Percentiles rank a stretch among this genome's conserved stretches.
Evolutionary conservation across 2,113 vertebrate genomes (phyloP).

Genomic region (Equus quagga): DNA sequence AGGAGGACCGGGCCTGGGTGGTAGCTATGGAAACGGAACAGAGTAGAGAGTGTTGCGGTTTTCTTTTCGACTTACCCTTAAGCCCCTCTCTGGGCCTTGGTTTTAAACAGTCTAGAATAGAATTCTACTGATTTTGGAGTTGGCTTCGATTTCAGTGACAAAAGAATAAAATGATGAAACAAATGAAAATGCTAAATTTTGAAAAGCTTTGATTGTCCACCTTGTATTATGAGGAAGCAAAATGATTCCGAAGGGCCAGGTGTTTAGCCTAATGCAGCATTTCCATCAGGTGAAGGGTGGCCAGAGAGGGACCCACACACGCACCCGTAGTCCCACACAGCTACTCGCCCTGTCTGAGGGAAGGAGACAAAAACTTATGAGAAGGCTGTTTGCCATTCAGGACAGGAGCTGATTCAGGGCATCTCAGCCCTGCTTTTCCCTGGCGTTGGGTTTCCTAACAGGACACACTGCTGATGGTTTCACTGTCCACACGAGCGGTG

Average conservation of each 20-base stretch:
- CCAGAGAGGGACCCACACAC: accelerated
- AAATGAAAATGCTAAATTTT: not conserved
- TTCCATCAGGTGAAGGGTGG: not conserved
- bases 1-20: not conserved
- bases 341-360: accelerated
- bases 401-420: accelerated
- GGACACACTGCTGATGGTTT: not conserved
- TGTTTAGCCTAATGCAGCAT: not conserved
- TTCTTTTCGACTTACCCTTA: not conserved
- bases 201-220: not conserved
- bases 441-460: not conserved
- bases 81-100: not conserved
- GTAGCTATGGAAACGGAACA: not conserved
- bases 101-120: not conserved
- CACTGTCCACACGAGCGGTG: not conserved
- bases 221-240: not conserved
- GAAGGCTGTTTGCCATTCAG: accelerated
- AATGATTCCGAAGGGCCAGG: not conserved
- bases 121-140: not conserved
- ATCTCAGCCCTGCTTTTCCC: not conserved
- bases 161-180: not conserved
- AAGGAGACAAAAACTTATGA: not conserved
- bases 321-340: accelerated
- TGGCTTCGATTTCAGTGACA: not conserved
- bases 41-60: not conserved